phyloP scores from a whole-genome alignment of 2,888 invertebrate genomes.

The Scaptomyza flava region DNA sequence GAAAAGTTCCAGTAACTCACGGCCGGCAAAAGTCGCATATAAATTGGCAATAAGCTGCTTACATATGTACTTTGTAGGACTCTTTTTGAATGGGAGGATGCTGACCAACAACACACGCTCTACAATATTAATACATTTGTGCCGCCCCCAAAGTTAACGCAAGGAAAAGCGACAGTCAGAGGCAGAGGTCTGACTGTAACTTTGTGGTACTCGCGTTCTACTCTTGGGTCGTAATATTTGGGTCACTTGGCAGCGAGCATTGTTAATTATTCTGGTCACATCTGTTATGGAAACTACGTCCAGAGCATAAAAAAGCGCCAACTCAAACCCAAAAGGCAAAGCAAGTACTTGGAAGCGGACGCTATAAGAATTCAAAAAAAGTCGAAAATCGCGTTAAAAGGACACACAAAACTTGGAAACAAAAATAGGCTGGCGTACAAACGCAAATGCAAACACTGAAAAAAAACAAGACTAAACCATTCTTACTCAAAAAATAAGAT shows the following conservation, averaged over 20 bases:
- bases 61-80: too few species aligned
- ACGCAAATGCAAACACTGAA: too few species aligned
- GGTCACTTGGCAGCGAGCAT: slow-evolving; percentile 65
- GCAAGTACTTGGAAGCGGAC: slow-evolving; percentile 23
- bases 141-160: slow-evolving; percentile 46
- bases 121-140: slow-evolving; percentile 61
- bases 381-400: slow-evolving; percentile 46
- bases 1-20: not conserved
- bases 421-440: too few species aligned
- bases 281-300: slow-evolving; percentile 79
- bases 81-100: not conserved
- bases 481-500: too few species aligned
- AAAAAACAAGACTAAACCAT: too few species aligned
- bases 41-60: not conserved
- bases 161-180: slow-evolving; percentile 38
- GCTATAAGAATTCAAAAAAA: slow-evolving; percentile 65
- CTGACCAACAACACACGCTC: slow-evolving; percentile 6
- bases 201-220: slow-evolving; percentile 20
- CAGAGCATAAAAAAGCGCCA: slow-evolving; percentile 58
- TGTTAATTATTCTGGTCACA: slow-evolving; percentile 82
- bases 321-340: slow-evolving; percentile 44
- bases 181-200: slow-evolving; percentile 4
- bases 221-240: slow-evolving; percentile 55
- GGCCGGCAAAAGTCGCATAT: not conserved
- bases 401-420: slow-evolving; percentile 10